A percentile compares a stretch with the other conserved stretches of the same genome.
phyloP scores from a whole-genome alignment of 2,888 invertebrate genomes.

The Agrochola litura region DNA sequence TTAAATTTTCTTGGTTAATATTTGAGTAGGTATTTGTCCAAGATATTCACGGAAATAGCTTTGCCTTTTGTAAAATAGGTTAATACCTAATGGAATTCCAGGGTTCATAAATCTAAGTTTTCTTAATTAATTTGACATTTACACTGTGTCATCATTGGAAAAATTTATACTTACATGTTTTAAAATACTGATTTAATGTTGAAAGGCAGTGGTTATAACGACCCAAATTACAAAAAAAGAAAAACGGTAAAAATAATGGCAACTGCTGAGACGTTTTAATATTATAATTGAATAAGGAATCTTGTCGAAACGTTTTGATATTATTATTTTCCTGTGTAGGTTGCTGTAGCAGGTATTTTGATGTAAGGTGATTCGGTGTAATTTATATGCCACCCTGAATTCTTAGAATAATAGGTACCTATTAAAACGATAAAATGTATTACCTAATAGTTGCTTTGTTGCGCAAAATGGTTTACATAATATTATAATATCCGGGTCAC shows the following conservation, averaged over 20 bases:
- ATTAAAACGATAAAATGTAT: neutral
- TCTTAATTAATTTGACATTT: neutral
- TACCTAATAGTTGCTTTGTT: neutral
- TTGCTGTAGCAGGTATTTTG: neutral
- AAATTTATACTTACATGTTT: neutral
- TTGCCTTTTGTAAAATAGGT: neutral
- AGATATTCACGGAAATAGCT: neutral
- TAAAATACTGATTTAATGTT: neutral
- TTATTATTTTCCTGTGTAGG: neutral
- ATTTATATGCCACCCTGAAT: neutral
- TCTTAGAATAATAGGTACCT: neutral
- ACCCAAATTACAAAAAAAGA: neutral
- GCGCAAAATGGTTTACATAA: constrained; percentile 4
- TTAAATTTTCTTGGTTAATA: neutral
- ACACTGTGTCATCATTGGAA: neutral
- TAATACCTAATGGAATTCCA: neutral
- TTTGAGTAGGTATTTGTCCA: neutral
- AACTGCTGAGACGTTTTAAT: neutral
- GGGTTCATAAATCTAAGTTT: neutral
- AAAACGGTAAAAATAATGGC: neutral
- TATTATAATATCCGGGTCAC: constrained; percentile 16
- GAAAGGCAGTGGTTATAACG: neutral
- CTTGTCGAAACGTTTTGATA: neutral
- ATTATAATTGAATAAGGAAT: neutral
- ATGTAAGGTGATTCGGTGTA: neutral